Base-by-base conservation (phyloP, 2,113 vertebrate genomes). In the Lagopus muta region DNA sequence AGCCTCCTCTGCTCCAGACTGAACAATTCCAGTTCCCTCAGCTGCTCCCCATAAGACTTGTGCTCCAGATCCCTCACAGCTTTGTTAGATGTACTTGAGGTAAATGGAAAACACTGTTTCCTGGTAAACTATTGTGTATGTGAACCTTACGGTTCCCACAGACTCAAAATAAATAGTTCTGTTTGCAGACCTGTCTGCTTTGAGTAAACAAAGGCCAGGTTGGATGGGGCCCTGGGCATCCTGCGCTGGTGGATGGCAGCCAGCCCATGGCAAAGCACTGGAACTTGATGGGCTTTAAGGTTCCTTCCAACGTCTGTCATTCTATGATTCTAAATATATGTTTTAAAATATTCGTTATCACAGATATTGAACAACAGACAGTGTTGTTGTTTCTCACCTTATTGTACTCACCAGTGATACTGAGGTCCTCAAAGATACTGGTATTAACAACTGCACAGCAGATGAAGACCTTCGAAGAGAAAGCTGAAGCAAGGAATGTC, bases 381-480 rank as follows among this genome's bases (percentile, higher is more conserved):
- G 47, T 20, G 5, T 13, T 34, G 27, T n/a, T 79, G 10, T 82
- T 92, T 82, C 76, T 5, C 34, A 38, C 25, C 42, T 90, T 50
- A 48, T 1, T 13, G 10, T 62, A 73, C 47, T 85, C 45, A 88
- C 21, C 34, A 1, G 27, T 86, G 38, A 14, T n/a, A 78, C 4
- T 0, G 0, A 79, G n/a, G 78, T 82, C 36, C 40, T 82, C 48
- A 64, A 38, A 74, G 43, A 65, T 2, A 14, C 4, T 18, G 12
- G 19, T 36, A 12, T 58, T 86, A 74, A 69, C 11, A 90, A 34
- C 1, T 60, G 18, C 70, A 24, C 24, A 67, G 55, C 7, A 42
- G 8, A n/a, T 7, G 2, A 81, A 82, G 21, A 54, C 30, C 43
- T 66, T 73, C 40, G 40, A 82, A 88, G 72, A 60, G 34, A 83